A percentile compares a stretch with the other conserved stretches of the same genome.
phyloP scores from a whole-genome alignment of 2,797 vertebrate genomes.

The Pseudomugil tenellus region DNA sequence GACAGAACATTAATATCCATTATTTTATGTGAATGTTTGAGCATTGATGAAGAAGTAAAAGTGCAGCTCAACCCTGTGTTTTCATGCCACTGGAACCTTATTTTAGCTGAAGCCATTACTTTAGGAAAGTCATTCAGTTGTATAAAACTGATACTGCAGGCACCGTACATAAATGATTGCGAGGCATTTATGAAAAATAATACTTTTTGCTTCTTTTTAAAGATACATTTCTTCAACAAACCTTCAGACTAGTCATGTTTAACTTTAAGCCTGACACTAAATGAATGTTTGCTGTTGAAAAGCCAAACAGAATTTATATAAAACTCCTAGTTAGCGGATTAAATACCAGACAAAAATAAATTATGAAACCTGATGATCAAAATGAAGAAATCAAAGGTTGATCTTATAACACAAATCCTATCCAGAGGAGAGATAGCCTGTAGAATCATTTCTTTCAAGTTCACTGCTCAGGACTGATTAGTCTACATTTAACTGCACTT shows the following conservation, averaged over 20 bases:
- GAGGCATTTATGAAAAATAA: not conserved
- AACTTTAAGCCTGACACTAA: slow-evolving; percentile 3
- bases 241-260: not conserved
- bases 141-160: no score
- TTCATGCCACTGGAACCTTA: not conserved
- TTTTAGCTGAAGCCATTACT: not conserved
- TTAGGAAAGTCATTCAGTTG: not conserved
- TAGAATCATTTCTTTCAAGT: slow-evolving; percentile 14
- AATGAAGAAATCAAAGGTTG: not conserved
- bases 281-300: slow-evolving; percentile 12
- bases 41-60: not conserved
- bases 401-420: slow-evolving; percentile 1
- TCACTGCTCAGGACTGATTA: slow-evolving; percentile 2
- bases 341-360: not conserved
- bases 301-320: slow-evolving; percentile 5
- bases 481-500: slow-evolving; percentile 12
- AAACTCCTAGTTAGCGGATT: slow-evolving; percentile 10
- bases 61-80: not conserved
- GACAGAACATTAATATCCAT: not conserved
- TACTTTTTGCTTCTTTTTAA: not conserved
- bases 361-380: slow-evolving; percentile 1
- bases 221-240: not conserved
- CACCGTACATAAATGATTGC: no score
- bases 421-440: not conserved
- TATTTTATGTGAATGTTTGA: not conserved